phyloP scores from a whole-genome alignment of 2,888 invertebrate genomes.

The Xiphydria camelus region DNA sequence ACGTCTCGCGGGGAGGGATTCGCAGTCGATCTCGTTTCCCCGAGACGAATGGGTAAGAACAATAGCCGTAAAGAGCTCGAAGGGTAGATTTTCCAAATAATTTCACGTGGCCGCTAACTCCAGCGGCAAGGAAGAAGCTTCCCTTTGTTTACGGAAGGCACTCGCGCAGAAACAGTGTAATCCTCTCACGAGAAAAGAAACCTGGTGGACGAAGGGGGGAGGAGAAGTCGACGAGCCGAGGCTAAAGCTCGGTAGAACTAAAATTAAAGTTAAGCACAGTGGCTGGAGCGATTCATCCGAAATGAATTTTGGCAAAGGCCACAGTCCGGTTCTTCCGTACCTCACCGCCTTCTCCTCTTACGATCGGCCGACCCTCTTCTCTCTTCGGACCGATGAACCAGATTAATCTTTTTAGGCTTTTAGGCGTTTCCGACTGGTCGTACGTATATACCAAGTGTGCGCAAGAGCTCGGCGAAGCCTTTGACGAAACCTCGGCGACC shows the following conservation, averaged over 20 bases:
- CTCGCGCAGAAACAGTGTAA: conserved; percentile 33
- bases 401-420: conserved; percentile 38
- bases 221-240: conserved; percentile 1
- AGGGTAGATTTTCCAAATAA: conserved; percentile 47
- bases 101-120: conserved; percentile 34
- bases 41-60: conserved; percentile 32
- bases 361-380: conserved; percentile 13
- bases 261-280: conserved; percentile 12
- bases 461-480: too few species aligned
- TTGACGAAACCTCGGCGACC: too few species aligned
- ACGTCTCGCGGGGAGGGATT: background rate
- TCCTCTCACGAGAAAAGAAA: conserved; percentile 8
- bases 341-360: conserved; percentile 1
- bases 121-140: conserved; percentile 7
- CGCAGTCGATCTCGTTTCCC: conserved; percentile 11
- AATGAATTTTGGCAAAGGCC: conserved; percentile 14
- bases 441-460: too few species aligned
- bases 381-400: conserved; percentile 37
- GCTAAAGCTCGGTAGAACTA: background rate
- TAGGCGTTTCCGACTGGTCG: conserved; percentile 24
- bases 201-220: conserved; percentile 1
- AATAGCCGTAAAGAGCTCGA: conserved; percentile 21
- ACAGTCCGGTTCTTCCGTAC: conserved; percentile 12
- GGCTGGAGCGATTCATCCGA: conserved; percentile 7
- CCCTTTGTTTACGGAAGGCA: conserved; percentile 38